These are phyloP conservation scores for Hylaea fasciaria DNA, from an alignment of 2,888 invertebrate genomes.

Conservation along the genomic window DNA sequence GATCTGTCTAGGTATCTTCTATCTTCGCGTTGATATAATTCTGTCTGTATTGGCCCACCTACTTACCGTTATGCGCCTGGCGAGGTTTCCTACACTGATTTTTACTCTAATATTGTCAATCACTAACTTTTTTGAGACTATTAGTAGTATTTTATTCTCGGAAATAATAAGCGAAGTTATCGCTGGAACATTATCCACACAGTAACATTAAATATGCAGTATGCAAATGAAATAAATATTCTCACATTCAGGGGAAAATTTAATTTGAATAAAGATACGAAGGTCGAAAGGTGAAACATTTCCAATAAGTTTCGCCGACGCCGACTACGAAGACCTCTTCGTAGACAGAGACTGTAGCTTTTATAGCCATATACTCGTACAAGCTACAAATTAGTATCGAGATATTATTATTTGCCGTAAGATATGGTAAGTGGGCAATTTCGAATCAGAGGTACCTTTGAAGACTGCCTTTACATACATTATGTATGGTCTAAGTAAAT, in stretches of 20 bases:
- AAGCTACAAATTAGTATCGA: slow-evolving; percentile 26
- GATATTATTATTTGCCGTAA: slow-evolving; percentile 14
- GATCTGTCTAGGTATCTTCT: too few relatives aligned
- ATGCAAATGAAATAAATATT: slow-evolving; percentile 11
- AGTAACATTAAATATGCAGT: slow-evolving; percentile 14
- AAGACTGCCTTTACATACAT: slow-evolving; percentile 17
- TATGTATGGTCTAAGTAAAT: slow-evolving; percentile 25
- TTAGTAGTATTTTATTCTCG: not conserved
- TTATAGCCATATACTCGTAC: slow-evolving; percentile 18
- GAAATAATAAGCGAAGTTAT: slow-evolving; percentile 18
- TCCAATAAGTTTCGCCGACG: slow-evolving; percentile 19
- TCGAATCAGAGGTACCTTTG: slow-evolving; percentile 23
- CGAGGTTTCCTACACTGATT: too few relatives aligned
- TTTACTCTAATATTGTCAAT: too few relatives aligned
- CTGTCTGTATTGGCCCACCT: too few relatives aligned
- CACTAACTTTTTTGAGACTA: not conserved
- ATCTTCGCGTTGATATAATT: too few relatives aligned
- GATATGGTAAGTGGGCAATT: slow-evolving; percentile 31
- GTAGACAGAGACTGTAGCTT: too few relatives aligned
- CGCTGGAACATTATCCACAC: slow-evolving; percentile 6
- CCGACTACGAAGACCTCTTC: too few relatives aligned
- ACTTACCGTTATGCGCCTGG: too few relatives aligned
- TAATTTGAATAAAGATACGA: slow-evolving; percentile 18
- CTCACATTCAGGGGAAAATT: slow-evolving; percentile 13
- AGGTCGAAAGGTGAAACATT: slow-evolving; percentile 23